Evolutionary conservation across 2,113 vertebrate genomes (phyloP).

Genomic region (Nannospalax galili): DNA sequence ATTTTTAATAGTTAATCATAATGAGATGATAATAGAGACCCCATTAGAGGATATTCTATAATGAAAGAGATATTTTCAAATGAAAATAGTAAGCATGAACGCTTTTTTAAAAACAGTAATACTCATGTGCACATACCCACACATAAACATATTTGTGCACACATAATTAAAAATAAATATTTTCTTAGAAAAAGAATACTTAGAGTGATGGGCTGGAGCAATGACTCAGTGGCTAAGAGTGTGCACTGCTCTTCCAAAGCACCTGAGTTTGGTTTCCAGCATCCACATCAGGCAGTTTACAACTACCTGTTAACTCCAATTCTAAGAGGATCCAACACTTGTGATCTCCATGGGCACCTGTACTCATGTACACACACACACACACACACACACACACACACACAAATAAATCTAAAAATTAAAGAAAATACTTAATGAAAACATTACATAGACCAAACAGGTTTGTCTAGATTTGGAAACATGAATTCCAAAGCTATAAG

Average conservation of each 20-base stretch:
- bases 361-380: background rate
- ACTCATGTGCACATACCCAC: no score
- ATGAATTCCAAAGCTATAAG: conserved; percentile 57
- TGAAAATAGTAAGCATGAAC: conserved; percentile 51
- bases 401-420: no score
- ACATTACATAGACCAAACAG: conserved; percentile 48
- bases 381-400: background rate
- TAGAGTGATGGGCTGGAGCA: background rate
- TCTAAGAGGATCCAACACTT: background rate
- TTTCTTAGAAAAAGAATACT: background rate
- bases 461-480: conserved; percentile 41
- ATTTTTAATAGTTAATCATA: conserved; percentile 60
- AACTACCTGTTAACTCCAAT: background rate
- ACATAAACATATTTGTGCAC: no score
- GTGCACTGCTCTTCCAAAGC: no score
- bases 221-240: background rate
- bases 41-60: conserved; percentile 48
- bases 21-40: conserved; percentile 46
- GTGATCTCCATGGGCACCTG: background rate
- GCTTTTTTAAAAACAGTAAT: conserved; percentile 25
- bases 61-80: conserved; percentile 43
- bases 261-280: background rate
- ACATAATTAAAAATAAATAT: no score
- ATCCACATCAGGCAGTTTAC: background rate
- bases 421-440: background rate